Conservation (phyloP, 2,888 invertebrate species). For the Hirtodrosophila confusa region DNA sequence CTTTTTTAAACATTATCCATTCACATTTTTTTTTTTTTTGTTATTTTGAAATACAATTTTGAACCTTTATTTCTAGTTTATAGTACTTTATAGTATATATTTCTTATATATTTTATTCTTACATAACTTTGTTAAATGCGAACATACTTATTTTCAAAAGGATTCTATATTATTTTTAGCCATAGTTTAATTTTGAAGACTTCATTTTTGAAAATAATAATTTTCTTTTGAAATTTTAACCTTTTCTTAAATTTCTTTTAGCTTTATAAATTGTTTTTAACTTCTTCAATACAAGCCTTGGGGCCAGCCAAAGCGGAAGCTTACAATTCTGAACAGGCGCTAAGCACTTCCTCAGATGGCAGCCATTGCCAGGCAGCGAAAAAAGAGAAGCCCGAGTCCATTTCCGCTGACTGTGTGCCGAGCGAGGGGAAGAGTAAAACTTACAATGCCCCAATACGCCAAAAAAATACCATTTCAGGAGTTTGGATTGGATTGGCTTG, state of each 20-base stretch:
- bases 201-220: not conserved
- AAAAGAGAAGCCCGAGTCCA: slow-evolving; percentile 55
- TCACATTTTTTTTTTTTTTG: no score
- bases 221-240: not conserved
- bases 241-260: slow-evolving; percentile 35
- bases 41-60: no score
- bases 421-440: not conserved
- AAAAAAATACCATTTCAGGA: no score
- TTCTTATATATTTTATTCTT: no score
- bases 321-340: slow-evolving; percentile 64
- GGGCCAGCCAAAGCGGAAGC: slow-evolving; percentile 56
- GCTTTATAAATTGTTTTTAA: slow-evolving; percentile 12
- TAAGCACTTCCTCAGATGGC: slow-evolving; percentile 57
- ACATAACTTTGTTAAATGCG: no score
- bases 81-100: no score
- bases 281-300: not conserved
- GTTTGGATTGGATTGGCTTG: no score
- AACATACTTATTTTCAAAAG: no score
- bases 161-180: no score
- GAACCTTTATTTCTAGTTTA: no score
- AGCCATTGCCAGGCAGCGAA: slow-evolving; percentile 42
- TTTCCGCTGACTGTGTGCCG: slow-evolving; percentile 52
- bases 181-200: no score
- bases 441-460: slow-evolving; percentile 7
- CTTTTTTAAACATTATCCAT: no score